Evolutionary conservation across 2,797 vertebrate species (phyloP).

Genomic region (Heteromormyrus szaboi): DNA sequence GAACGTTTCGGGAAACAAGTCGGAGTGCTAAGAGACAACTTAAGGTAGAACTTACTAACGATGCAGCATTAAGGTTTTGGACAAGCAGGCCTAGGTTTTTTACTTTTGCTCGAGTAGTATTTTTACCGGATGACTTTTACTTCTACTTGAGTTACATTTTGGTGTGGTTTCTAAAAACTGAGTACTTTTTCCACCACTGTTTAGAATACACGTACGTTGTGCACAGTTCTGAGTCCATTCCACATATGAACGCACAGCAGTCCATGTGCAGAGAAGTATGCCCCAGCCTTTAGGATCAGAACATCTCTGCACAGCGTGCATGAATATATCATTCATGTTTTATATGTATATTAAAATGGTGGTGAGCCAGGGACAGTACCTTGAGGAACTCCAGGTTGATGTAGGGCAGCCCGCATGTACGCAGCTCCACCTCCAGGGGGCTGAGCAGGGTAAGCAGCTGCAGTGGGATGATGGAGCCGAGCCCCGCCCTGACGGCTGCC

Average conservation of each 20-base stretch:
- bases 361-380: conserved; percentile 52
- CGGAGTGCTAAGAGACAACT: not conserved
- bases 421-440: conserved; percentile 86
- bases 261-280: not conserved
- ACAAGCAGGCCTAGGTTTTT: not conserved
- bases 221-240: not conserved
- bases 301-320: not conserved
- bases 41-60: not conserved
- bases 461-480: conserved; percentile 86
- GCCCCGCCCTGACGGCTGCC: conserved; percentile 80
- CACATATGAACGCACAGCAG: not conserved
- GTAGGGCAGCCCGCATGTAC: conserved; percentile 88
- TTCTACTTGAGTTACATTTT: not conserved
- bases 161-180: not conserved
- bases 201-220: not conserved
- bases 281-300: not conserved
- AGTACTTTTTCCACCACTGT: not conserved
- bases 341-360: not conserved
- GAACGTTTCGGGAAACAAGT: not conserved
- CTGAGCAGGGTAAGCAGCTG: conserved; percentile 91
- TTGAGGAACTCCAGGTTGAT: conserved; percentile 97
- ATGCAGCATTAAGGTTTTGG: not conserved
- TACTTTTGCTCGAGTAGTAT: not conserved
- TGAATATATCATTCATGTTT: not conserved
- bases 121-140: not conserved